Base-by-base conservation (phyloP, 2,888 invertebrate genomes). In the Chaitophorus viminalis region DNA sequence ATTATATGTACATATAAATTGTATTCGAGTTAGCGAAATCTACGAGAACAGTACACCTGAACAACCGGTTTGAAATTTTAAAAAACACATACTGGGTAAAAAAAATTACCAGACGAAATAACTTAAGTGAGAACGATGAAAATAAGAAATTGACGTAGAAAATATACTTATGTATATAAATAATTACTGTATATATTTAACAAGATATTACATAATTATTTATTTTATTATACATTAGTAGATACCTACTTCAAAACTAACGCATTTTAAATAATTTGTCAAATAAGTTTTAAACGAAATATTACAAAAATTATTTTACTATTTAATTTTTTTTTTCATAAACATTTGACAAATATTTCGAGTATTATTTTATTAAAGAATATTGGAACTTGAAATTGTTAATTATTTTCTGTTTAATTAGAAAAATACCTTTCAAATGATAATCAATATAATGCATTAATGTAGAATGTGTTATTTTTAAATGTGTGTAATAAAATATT, bases 21-120 rank as follows among this genome's bases (percentile, higher is more conserved):
- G 70, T 75, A 60, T 36, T 60, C 74, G 6, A 60, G 29, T 83
- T 36, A 75, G 31, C 14, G 31, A 60, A 83, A 83, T 46, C 39
- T 29, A 75, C 25, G 11, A n/a, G 9, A 46, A 21, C 39, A 25
- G 39, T 21, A 82, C 65, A 46, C 46, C 46, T 31, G 76, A 76
- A 17, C 39, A 84, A 84, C 84, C 84, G 84, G 84, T 84, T 84
- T 84, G 65, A 65, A 84, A 65, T 84, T 84, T 76, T 17, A 76
- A 84, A 83, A 76, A 84, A 68, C 65, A 5, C 46, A 76, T 31
- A 68, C 17, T 25, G 31, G 25, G 46, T 65, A 68, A 33, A 75
- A 84, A 76, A 76, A 75, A 65, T n/a, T 39, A 46, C 6, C 75
- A 84, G 76, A 76, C 68, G 25, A 31, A 84, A 65, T 52, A 84